These are phyloP conservation scores for Sylvia atricapilla DNA, from an alignment of 2,113 vertebrate species.

Conservation along the genomic window DNA sequence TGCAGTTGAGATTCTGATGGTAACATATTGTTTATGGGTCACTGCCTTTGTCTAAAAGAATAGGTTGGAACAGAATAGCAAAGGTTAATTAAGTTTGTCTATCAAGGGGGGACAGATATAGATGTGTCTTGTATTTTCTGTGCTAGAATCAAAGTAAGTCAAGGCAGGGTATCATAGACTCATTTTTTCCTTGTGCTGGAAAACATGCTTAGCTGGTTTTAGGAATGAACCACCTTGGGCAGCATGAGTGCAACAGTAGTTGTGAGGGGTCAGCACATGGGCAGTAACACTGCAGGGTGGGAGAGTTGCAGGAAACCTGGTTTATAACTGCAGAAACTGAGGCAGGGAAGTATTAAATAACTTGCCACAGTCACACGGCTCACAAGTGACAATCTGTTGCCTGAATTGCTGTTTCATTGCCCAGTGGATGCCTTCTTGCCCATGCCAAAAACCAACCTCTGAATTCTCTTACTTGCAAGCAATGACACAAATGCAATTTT, in stretches of 20 bases:
- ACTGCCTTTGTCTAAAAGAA: slow-evolving; percentile 85
- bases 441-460: neutral
- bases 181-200: neutral
- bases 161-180: slow-evolving; percentile 16
- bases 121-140: slow-evolving; percentile 67
- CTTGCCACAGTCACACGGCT: neutral
- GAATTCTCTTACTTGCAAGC: neutral
- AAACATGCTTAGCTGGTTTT: slow-evolving; percentile 30
- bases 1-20: slow-evolving; percentile 80
- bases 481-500: neutral
- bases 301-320: neutral
- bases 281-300: neutral
- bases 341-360: neutral
- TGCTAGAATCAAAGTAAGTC: slow-evolving; percentile 75
- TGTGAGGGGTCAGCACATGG: neutral
- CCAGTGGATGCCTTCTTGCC: neutral
- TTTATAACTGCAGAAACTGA: neutral
- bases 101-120: slow-evolving; percentile 79
- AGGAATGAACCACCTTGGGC: neutral
- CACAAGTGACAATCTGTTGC: neutral
- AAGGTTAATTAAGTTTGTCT: slow-evolving; percentile 99
- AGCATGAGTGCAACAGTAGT: neutral
- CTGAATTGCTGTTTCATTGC: neutral
- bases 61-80: slow-evolving; percentile 90
- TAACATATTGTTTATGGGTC: slow-evolving; percentile 93